These are phyloP conservation scores for Mechanitis mazaeus DNA, from an alignment of 2,888 invertebrate genomes.

Conservation along the genomic window DNA sequence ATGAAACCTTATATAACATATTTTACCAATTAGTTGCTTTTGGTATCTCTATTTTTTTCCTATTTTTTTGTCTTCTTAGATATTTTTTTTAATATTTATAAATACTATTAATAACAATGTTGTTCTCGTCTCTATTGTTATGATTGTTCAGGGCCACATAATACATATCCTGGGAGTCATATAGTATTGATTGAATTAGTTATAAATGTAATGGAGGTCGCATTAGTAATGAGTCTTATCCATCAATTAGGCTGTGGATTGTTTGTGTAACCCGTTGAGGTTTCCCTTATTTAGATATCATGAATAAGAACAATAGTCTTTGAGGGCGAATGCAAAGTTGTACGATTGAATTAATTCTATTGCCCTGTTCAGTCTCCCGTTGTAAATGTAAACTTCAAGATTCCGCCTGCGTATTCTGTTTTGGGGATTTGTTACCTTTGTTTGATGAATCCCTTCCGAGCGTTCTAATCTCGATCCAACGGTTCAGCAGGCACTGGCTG, in stretches of 20 bases:
- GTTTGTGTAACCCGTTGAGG: constrained; percentile 55
- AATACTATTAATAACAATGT: neutral
- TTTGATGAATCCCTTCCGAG: constrained; percentile 29
- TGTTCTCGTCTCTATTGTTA: constrained; percentile 8
- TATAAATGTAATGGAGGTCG: constrained; percentile 15
- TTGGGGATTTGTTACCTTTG: constrained; percentile 44
- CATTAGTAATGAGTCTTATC: constrained; percentile 7
- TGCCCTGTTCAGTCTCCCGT: constrained; percentile 59
- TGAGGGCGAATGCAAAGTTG: constrained; percentile 63
- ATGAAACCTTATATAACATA: neutral
- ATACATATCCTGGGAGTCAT: neutral
- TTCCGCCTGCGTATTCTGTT: constrained; percentile 47
- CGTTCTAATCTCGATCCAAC: neutral
- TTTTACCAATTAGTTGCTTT: no score
- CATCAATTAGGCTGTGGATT: constrained; percentile 53
- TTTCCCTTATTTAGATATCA: constrained; percentile 57
- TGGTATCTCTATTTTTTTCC: no score
- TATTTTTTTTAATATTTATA: no score
- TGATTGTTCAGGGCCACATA: neutral
- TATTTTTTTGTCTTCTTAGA: no score
- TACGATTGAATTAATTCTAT: constrained; percentile 73
- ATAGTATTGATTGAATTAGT: neutral
- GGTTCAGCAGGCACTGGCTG: no score
- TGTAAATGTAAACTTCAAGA: constrained; percentile 65
- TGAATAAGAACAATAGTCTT: constrained; percentile 65